Base-by-base conservation (phyloP, 2,113 vertebrate genomes). In the Anser cygnoides region DNA sequence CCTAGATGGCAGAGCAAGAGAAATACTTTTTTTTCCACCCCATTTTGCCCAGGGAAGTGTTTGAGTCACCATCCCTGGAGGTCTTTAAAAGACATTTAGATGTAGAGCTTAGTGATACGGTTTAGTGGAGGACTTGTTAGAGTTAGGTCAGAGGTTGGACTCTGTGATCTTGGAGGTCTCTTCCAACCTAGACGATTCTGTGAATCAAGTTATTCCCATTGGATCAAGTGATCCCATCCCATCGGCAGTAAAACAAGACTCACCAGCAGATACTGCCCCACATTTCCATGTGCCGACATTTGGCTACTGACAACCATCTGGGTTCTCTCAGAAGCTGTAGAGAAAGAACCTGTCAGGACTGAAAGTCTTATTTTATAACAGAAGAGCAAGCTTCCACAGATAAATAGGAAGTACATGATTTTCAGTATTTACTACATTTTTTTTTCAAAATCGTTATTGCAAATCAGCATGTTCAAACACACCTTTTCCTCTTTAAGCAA, bases 201-300 rank as follows among this genome's bases (percentile, higher is more conserved):
- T 20, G 10, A 46, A 0, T 31, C 26, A 65, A 29, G 28, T 65
- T 65, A 65, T 41, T 65, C 26, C 62, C 37, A 35, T 5, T 14
- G 58, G 22, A 46, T 61, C 9, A 72, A 79, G 22, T 10, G 21
- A 54, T 67, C 46, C n/a, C 37, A n/a, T 18, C 33, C 63, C 31
- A 19, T 3, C 39, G 37, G 7, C 49, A 68, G 11, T 66, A 8
- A 43, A 89, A 29, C 21, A 89, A 3, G n/a, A 28, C 25, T 55
- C 41, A 46, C 15, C 46, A 68, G 25, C 29, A 52, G 55, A 76
- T 9, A 31, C 4, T 54, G 59, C 16, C n/a, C 12, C 31, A 7
- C 1, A 1, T 23, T 89, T 62, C 49, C n/a, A 29, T 1, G 0
- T 11, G 52, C 16, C 59, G 17, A n/a, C 15, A 63, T 20, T 1